phyloP scores from a whole-genome alignment of 2,797 vertebrate genomes.

The Yasuhikotakia modesta region DNA sequence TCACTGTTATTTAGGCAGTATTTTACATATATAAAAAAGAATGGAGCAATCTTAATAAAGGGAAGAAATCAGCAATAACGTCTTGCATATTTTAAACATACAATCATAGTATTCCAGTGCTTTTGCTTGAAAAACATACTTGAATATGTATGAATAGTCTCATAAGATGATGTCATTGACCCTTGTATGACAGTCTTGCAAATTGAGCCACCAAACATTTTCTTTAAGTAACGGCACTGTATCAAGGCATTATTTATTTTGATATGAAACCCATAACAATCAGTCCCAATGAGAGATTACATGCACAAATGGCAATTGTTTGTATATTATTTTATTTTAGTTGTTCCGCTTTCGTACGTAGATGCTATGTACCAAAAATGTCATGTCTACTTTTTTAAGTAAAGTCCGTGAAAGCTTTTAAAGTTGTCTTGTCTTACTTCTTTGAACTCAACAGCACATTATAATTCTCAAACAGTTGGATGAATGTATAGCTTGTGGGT shows the following conservation, averaged over 20 bases:
- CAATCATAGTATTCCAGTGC: constrained; percentile 82
- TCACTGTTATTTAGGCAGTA: constrained; percentile 50
- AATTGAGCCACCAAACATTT: constrained; percentile 66
- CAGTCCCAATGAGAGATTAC: constrained; percentile 71
- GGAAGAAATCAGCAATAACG: constrained; percentile 65
- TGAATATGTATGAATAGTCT: constrained; percentile 74
- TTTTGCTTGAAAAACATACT: constrained; percentile 74
- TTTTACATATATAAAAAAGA: constrained; percentile 53
- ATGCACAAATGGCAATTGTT: constrained; percentile 65
- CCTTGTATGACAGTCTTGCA: constrained; percentile 55
- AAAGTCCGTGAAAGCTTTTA: constrained; percentile 58
- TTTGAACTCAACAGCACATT: background rate
- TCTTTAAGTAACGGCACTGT: constrained; percentile 88
- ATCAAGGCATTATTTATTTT: constrained; percentile 95
- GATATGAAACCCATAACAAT: constrained; percentile 73
- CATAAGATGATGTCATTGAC: constrained; percentile 69
- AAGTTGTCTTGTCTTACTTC: constrained; percentile 48
- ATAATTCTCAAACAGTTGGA: constrained; percentile 4
- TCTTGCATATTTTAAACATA: constrained; percentile 66
- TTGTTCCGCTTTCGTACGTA: constrained; percentile 75
- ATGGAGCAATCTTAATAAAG: constrained; percentile 59
- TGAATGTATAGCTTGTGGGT: constrained; percentile 6
- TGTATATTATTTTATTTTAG: constrained; percentile 69
- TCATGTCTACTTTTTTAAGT: constrained; percentile 59
- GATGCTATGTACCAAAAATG: constrained; percentile 80